phyloP scores from a whole-genome alignment of 2,797 vertebrate species.

The Hylomyscus alleni region DNA sequence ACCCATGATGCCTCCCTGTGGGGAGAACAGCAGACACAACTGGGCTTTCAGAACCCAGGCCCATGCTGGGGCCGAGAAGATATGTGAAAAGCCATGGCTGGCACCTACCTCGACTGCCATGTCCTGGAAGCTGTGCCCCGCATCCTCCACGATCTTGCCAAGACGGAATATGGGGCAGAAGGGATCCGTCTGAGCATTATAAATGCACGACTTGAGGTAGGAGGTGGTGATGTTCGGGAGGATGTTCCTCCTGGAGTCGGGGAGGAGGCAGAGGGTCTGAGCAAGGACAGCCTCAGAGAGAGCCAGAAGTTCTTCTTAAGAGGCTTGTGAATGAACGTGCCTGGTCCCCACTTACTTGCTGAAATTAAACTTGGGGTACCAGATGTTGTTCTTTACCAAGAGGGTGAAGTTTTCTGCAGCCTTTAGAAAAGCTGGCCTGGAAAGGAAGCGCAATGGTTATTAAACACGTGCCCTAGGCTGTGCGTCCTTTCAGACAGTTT shows the following conservation, averaged over 20 bases:
- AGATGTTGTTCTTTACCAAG: constrained; percentile 95
- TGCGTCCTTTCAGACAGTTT: not conserved
- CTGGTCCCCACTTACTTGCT: constrained; percentile 89
- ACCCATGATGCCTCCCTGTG: constrained; percentile 94
- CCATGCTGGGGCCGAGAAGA: fast-evolving
- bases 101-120: constrained; percentile 92
- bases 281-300: fast-evolving
- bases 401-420: constrained; percentile 95
- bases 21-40: not conserved
- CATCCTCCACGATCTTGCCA: constrained; percentile 90
- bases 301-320: not conserved
- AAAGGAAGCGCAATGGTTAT: constrained; percentile 20
- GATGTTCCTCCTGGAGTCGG: constrained; percentile 92
- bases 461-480: not conserved
- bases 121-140: constrained; percentile 93
- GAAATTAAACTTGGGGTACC: constrained; percentile 94
- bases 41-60: not conserved
- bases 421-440: constrained; percentile 91
- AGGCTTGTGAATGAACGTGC: not conserved
- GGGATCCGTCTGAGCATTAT: constrained; percentile 89
- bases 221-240: constrained; percentile 89
- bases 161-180: constrained; percentile 95
- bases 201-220: constrained; percentile 92
- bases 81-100: not conserved
- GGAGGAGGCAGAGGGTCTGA: constrained; percentile 40